These are phyloP conservation scores for Harpalus rubripes DNA, from an alignment of 2,888 invertebrate genomes.

Conservation along the genomic window DNA sequence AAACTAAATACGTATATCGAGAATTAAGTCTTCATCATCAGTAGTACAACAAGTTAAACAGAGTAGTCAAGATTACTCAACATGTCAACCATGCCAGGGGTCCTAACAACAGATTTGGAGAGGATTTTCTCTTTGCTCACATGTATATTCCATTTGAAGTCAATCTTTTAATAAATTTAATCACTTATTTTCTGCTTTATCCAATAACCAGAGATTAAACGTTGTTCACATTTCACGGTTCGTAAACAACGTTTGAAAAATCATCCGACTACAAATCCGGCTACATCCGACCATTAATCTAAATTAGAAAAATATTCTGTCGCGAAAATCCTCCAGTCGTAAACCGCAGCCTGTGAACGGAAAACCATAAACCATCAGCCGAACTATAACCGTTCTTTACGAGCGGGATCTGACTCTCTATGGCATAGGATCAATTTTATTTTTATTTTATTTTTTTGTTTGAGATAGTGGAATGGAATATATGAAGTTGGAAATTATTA, in stretches of 20 bases:
- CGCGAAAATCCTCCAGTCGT: neutral
- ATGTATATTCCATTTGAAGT: neutral
- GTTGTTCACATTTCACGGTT: neutral
- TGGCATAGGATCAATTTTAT: neutral
- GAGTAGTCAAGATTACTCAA: too few relatives aligned
- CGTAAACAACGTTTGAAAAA: neutral
- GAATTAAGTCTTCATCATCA: too few relatives aligned
- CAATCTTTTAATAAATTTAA: neutral
- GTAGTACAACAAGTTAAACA: too few relatives aligned
- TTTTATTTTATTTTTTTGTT: too few relatives aligned
- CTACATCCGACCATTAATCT: slow-evolving; percentile 15
- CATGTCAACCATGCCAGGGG: too few relatives aligned
- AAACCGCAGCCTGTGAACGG: slow-evolving; percentile 4
- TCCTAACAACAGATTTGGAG: too few relatives aligned
- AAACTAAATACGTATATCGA: too few relatives aligned
- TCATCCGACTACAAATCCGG: neutral
- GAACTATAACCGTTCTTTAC: slow-evolving; percentile 11
- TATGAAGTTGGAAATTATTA: too few relatives aligned
- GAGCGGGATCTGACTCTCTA: neutral
- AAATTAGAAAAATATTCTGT: slow-evolving; percentile 33
- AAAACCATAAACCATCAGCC: slow-evolving; percentile 27
- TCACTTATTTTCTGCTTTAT: too few relatives aligned
- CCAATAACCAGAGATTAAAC: too few relatives aligned
- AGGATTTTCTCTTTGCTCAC: neutral
- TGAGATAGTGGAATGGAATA: too few relatives aligned